phyloP scores from a whole-genome alignment of 2,797 vertebrate species.

The Champsocephalus gunnari region DNA sequence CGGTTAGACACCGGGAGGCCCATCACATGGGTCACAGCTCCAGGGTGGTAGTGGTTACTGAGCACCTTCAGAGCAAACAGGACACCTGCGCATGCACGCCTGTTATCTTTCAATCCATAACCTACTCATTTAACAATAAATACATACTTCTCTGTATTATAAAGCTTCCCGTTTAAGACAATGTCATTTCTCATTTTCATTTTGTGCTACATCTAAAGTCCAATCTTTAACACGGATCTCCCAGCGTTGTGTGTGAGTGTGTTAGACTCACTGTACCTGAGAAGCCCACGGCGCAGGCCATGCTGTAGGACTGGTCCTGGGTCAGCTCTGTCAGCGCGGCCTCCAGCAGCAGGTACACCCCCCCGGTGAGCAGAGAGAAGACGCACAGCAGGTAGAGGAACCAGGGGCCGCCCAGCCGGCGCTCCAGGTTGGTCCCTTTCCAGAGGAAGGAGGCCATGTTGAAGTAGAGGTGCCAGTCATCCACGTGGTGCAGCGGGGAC shows the following conservation, averaged over 20 bases:
- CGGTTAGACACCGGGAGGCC: constrained; percentile 87
- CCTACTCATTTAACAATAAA: too few relatives aligned
- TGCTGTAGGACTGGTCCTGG: constrained; percentile 80
- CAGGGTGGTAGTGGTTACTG: constrained; percentile 91
- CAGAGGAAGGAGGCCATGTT: constrained; percentile 96
- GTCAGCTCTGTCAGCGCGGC: constrained; percentile 79
- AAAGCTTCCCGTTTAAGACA: too few relatives aligned
- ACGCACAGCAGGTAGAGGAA: constrained; percentile 90
- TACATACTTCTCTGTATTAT: too few relatives aligned
- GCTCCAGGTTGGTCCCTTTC: constrained; percentile 92
- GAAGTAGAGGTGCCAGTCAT: constrained; percentile 96
- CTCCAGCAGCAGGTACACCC: constrained; percentile 91
- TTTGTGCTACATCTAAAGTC: too few relatives aligned
- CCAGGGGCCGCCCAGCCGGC: constrained; percentile 86
- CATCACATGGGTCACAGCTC: constrained; percentile 86
- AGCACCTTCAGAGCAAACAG: constrained; percentile 97
- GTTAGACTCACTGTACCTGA: constrained; percentile 85
- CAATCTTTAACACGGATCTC: too few relatives aligned
- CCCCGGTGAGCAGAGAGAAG: constrained; percentile 90
- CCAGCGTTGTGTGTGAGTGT: too few relatives aligned
- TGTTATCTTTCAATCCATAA: too few relatives aligned
- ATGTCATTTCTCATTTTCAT: too few relatives aligned
- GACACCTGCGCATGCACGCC: constrained; percentile 85
- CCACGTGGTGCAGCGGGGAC: constrained; percentile 91
- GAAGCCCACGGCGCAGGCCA: constrained; percentile 92